phyloP scores from a whole-genome alignment of 2,113 vertebrate species.

The Chrysemys picta region DNA sequence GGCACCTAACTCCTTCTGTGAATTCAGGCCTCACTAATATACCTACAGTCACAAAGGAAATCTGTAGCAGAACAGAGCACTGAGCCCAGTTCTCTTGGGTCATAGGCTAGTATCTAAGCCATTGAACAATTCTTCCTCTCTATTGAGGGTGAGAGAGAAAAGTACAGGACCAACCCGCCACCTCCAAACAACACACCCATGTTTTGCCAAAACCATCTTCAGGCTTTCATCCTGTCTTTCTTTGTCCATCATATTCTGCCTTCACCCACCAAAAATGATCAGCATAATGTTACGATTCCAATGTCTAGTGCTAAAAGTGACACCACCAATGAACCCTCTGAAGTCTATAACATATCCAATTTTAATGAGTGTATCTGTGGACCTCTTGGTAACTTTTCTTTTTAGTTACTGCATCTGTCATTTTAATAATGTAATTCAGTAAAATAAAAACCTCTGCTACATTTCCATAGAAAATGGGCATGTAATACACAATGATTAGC shows the following conservation, averaged over 20 bases:
- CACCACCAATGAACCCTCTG: slow-evolving; percentile 13
- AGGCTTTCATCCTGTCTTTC: not conserved
- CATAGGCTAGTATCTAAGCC: not conserved
- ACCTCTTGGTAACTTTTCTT: not conserved
- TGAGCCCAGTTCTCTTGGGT: not conserved
- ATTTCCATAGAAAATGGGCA: slow-evolving; percentile 37
- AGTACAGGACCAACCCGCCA: not conserved
- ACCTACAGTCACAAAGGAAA: not conserved
- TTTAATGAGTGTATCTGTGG: not conserved
- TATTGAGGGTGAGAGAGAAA: not conserved
- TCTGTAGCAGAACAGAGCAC: not conserved
- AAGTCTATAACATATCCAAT: not conserved
- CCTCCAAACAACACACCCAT: not conserved
- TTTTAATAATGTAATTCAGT: slow-evolving; percentile 30
- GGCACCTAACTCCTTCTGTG: not conserved
- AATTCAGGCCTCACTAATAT: not conserved
- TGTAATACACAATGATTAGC: slow-evolving; percentile 21
- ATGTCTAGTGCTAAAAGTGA: slow-evolving; percentile 11
- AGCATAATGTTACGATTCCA: slow-evolving; percentile 17
- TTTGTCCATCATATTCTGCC: not conserved
- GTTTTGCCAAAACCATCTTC: slow-evolving; percentile 11
- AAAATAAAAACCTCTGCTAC: slow-evolving; percentile 48
- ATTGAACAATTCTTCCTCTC: not conserved
- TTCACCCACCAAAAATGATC: slow-evolving; percentile 31
- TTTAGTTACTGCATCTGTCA: not conserved